Evolutionary conservation across 2,888 invertebrate genomes (phyloP), one percentile per base, ranked within the genome.

Genomic region (Apotomis turbidana): DNA sequence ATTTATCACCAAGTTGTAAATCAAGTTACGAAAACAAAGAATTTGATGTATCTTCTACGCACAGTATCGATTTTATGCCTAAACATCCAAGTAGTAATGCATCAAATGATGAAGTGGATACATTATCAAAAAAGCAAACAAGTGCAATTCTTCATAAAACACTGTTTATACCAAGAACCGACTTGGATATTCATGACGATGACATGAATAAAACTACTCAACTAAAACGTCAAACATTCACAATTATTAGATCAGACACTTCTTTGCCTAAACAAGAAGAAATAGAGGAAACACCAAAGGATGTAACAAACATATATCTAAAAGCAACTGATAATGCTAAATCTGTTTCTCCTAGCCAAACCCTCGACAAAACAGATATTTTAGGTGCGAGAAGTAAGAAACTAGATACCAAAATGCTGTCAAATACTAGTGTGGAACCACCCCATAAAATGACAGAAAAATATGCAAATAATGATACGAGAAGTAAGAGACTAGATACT

Each of bases 211-310:
- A 57, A 67, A 57, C 27, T 27, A 27, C 41, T 8, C 61, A 61
- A n/a, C 51, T 57, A 41, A 68, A 62, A 51, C 67, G 60, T 10
- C 67, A 71, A n/a, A 57, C 57, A 4, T 71, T 71, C 9, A 61
- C 61, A 3, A 57, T 62, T 57, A 59, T 71, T 58, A 41, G 38
- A 41, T 71, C 71, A 41, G 61, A 27, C 9, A 62, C 67, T 13
- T 71, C 71, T 12, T 41, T 71, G 13, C 49, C 67, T 55, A 71
- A 71, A 60, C 13, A 57, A 55, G 46, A 66, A n/a, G 57, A 57
- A 5, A 51, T 68, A 9, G 71, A 71, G 60, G n/a, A 13, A n/a
- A 61, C 61, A 8, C 44, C 61, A 57, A 55, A 62, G 13, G 55
- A 66, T 13, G 15, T 51, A 13, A 62, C 44, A 44, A 4, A 71